A percentile compares a stretch with the other conserved stretches of the same genome.
phyloP scores from a whole-genome alignment of 2,888 invertebrate species.

The Gerris lacustris region DNA sequence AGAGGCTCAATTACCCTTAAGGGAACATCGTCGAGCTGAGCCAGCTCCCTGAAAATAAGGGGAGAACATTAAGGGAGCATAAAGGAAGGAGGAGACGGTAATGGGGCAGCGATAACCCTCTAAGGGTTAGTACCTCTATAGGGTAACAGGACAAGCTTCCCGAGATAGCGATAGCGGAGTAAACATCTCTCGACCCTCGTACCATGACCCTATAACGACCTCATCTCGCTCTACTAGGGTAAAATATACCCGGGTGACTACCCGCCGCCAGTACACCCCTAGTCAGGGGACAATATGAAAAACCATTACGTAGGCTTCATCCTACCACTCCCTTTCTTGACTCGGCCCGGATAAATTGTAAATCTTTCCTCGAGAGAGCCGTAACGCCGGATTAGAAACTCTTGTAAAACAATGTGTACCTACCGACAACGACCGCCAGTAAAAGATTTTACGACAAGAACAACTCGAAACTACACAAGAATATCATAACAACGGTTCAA shows the following conservation, averaged over 20 bases:
- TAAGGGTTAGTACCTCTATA: background rate
- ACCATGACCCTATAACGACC: background rate
- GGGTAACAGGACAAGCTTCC: background rate
- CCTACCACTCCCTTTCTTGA: background rate
- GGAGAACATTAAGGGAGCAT: constrained; percentile 1
- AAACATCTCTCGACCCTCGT: background rate
- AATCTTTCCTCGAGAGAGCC: background rate
- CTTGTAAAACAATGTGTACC: background rate
- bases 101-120: constrained; percentile 1
- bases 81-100: background rate
- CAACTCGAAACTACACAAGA: background rate
- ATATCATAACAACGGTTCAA: background rate
- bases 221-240: background rate
- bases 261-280: background rate
- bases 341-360: background rate
- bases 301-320: background rate
- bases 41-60: background rate
- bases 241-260: background rate
- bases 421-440: too few species aligned
- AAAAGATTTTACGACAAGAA: too few species aligned
- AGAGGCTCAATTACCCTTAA: constrained; percentile 1
- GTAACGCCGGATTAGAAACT: background rate
- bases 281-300: background rate
- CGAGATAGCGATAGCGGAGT: background rate
- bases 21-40: background rate